These are phyloP conservation scores for Heterocephalus glaber DNA, from an alignment of 2,113 vertebrate species.

Conservation along the genomic window DNA sequence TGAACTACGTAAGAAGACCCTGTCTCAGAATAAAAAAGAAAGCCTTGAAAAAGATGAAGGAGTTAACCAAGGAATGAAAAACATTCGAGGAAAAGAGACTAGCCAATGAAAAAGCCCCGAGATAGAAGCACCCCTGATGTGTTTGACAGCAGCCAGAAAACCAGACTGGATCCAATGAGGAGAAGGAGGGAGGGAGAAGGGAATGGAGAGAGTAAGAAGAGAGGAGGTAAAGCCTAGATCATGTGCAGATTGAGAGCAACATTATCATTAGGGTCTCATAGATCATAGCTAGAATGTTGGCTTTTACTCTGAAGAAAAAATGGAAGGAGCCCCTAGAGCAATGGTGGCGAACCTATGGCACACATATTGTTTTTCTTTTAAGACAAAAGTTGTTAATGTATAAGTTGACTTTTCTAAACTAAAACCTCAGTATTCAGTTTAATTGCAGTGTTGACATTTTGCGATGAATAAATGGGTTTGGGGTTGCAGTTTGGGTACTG, in stretches of 20 bases:
- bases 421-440: neutral
- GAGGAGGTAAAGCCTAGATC: neutral
- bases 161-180: neutral
- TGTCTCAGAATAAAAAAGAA: neutral
- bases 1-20: neutral
- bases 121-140: neutral
- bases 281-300: neutral
- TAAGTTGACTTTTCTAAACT: neutral
- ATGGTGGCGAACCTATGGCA: neutral
- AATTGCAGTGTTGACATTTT: neutral
- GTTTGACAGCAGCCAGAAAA: neutral
- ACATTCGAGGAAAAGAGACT: neutral
- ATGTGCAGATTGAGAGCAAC: neutral
- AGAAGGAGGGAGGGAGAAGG: neutral
- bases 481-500: neutral
- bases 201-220: neutral
- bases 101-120: neutral
- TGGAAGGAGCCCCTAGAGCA: neutral
- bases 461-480: neutral
- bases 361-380: neutral
- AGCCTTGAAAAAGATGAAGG: neutral
- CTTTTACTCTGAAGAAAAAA: neutral
- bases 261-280: neutral
- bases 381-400: neutral
- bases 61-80: neutral